These are phyloP conservation scores for Omphaloscelis lunosa DNA, from an alignment of 2,888 invertebrate genomes.

Conservation along the genomic window DNA sequence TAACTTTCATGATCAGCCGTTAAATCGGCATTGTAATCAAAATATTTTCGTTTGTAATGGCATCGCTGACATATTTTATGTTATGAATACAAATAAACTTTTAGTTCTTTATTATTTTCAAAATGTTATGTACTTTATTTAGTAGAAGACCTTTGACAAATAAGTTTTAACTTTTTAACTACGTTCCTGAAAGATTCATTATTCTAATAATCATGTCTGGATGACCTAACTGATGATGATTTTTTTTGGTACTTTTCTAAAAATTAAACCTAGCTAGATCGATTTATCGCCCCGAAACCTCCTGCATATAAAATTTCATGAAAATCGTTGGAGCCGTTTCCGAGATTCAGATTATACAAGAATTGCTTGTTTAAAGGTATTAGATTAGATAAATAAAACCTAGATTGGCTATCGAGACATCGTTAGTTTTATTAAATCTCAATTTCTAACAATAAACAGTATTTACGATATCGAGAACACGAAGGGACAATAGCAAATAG, in stretches of 20 bases:
- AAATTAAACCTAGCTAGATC: no score
- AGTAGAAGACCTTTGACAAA: not conserved
- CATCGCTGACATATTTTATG: conserved; percentile 27
- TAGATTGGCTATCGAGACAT: not conserved
- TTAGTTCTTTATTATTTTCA: not conserved
- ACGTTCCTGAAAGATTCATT: not conserved
- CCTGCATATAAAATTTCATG: no score
- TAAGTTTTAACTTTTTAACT: not conserved
- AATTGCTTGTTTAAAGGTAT: no score
- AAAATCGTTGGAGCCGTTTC: no score
- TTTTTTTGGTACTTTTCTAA: no score
- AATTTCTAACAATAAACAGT: not conserved
- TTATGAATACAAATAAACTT: conserved; percentile 24
- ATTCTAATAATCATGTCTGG: not conserved
- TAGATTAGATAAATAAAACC: no score
- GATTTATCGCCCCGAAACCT: no score
- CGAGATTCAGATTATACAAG: no score
- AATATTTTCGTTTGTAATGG: conserved; percentile 26
- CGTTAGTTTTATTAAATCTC: not conserved
- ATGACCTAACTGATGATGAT: no score
- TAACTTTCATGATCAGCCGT: conserved; percentile 20
- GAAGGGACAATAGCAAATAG: not conserved
- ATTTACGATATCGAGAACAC: not conserved
- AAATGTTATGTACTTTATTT: not conserved
- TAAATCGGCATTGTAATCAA: conserved; percentile 6